A percentile compares a stretch with the other conserved stretches of the same genome.
phyloP scores from a whole-genome alignment of 2,888 invertebrate genomes.

The Odontocolon sp. region DNA sequence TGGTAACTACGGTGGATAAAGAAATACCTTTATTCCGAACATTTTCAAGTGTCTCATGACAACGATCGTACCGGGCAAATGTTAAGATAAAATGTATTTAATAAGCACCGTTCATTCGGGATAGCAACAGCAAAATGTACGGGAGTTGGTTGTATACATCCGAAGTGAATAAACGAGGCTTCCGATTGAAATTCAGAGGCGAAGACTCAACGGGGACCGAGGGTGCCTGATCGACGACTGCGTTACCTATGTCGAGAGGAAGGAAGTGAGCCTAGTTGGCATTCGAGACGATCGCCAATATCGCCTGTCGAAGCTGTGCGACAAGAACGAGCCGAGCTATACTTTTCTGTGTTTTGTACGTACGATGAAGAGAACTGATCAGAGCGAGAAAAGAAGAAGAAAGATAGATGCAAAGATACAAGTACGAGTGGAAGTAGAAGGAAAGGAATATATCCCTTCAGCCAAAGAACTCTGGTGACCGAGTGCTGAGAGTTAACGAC shows the following conservation, averaged over 20 bases:
- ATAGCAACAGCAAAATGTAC: constrained; percentile 46
- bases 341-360: constrained; percentile 13
- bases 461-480: constrained; percentile 78
- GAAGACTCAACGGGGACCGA: constrained; percentile 65
- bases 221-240: constrained; percentile 61
- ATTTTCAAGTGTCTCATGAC: too few species aligned
- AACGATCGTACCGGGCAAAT: too few species aligned
- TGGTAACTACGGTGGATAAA: too few species aligned
- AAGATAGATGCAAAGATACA: constrained; percentile 29
- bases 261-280: constrained; percentile 79
- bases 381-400: constrained; percentile 31
- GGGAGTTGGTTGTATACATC: constrained; percentile 10
- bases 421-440: constrained; percentile 33
- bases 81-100: constrained; percentile 5
- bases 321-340: constrained; percentile 27
- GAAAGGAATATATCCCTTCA: constrained; percentile 54
- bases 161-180: constrained; percentile 56
- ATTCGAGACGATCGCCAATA: constrained; percentile 73
- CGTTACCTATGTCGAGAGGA: constrained; percentile 70
- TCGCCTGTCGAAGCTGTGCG: constrained; percentile 50
- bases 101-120: constrained; percentile 20
- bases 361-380: constrained; percentile 22
- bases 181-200: constrained; percentile 76
- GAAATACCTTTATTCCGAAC: too few species aligned
- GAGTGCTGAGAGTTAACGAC: constrained; percentile 71